Conservation (phyloP, 2,797 vertebrate species). For the Falco berigora region DNA sequence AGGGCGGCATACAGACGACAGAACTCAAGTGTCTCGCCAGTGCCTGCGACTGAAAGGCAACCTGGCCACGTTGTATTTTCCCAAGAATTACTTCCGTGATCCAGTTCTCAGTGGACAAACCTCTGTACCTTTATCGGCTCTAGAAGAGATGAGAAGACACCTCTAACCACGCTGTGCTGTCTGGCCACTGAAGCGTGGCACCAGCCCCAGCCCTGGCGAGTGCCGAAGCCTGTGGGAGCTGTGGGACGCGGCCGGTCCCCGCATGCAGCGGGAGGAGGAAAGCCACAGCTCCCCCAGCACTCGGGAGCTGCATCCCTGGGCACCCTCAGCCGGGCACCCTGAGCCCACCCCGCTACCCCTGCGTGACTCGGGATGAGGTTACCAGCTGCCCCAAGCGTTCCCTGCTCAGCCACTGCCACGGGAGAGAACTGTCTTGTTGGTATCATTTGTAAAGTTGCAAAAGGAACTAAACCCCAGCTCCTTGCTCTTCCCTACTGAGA, state of each 20-base stretch:
- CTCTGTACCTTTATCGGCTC: not conserved
- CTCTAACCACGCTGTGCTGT: accelerated
- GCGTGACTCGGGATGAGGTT: not conserved
- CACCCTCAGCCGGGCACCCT: not conserved
- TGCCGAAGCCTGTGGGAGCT: too few species aligned
- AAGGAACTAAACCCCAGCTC: not conserved
- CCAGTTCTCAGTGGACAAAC: not conserved
- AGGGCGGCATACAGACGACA: not conserved
- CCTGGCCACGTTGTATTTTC: not conserved
- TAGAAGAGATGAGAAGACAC: not conserved
- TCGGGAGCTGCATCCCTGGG: not conserved
- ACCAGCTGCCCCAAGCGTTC: not conserved
- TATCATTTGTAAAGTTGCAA: not conserved
- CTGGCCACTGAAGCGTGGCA: not conserved
- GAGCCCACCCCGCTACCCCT: not conserved
- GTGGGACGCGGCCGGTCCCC: not conserved
- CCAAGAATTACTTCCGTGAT: not conserved
- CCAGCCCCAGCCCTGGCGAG: accelerated
- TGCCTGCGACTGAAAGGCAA: not conserved
- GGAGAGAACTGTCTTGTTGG: not conserved
- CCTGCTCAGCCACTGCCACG: not conserved
- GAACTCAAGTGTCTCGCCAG: not conserved
- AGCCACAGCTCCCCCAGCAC: not conserved
- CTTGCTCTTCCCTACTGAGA: not conserved
- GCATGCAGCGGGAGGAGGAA: accelerated